Evolutionary conservation across 2,797 vertebrate species (phyloP).

Genomic region (Pempheris klunzingeri): DNA sequence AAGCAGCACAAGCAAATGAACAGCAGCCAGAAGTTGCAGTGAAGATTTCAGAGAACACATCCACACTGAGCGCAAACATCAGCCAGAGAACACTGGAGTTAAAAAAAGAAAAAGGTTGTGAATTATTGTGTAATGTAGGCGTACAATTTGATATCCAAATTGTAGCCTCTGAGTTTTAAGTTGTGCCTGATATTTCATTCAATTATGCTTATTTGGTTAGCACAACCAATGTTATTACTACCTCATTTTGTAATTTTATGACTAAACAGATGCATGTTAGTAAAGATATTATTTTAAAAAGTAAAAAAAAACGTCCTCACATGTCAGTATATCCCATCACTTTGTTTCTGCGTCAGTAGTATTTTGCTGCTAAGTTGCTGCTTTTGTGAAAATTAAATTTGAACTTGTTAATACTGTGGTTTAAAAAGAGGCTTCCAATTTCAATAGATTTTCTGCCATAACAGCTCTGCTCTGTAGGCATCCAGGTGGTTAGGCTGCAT

Average conservation of each 20-base stretch:
- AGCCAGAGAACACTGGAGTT: neutral
- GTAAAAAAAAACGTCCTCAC: neutral
- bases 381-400: neutral
- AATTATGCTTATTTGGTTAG: neutral
- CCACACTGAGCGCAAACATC: neutral
- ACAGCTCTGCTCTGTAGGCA: too few relatives aligned
- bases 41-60: constrained; percentile 16
- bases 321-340: neutral
- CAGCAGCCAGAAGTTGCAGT: constrained; percentile 29
- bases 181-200: neutral
- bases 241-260: neutral
- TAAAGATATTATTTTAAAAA: neutral
- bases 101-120: neutral
- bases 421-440: neutral
- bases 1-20: constrained; percentile 34
- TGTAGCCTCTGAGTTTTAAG: neutral
- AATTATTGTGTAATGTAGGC: neutral
- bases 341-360: neutral
- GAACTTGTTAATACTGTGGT: neutral
- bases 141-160: neutral
- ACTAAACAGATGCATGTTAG: neutral
- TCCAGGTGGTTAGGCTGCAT: neutral
- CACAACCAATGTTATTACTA: neutral
- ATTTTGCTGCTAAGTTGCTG: neutral
- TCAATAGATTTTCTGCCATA: neutral